Base-by-base conservation (phyloP, 53 echinoderm and acorn worm species). In the Holothuria scabra region DNA sequence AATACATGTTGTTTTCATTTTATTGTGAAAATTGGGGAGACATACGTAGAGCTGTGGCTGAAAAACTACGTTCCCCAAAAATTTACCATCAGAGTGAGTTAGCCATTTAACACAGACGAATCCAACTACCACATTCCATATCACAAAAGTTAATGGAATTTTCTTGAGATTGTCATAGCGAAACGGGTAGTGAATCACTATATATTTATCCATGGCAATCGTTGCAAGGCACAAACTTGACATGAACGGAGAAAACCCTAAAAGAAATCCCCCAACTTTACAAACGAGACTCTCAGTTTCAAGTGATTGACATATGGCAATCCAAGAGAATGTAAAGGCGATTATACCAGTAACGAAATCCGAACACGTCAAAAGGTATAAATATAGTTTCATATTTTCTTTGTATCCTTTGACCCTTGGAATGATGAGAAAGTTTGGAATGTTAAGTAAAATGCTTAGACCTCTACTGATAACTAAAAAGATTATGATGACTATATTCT, bases 161-260 rank as follows among this genome's bases (percentile, higher is more conserved):
- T 74, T 74, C 44, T 44, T 44, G 44, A 44, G 10, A 10, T 44
- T 44, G 18, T 21, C 7, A n/a, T 74, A 74, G 8, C 24, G 46
- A 48, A 74, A 74, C 6, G 74, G 74, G 25, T 37, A 74, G 46
- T 41, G n/a, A 22, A 74, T 74, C 16, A 18, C 6, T 14, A 74
- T 16, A 19, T 41, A 74, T 48, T 74, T 74, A 74, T 74, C 74
- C 46, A 74, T 13, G 10, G 74, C 74, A 46, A 74, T 48, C 11
- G 5, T 19, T 22, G 38, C 14, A 4, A 74, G 41, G 21, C 74
- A 74, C 0, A 74, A 21, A 20, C 74, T 44, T 20, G 74, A 74
- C 8, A 74, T 1, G 74, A 46, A 74, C 16, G 74, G 74, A 44
- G 24, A 37, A 20, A 74, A 37, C 16, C 34, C 10, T 26, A 74